A percentile compares a stretch with the other conserved stretches of the same genome.
These are phyloP conservation scores for Enoplosus armatus DNA, from an alignment of 2,797 vertebrate species.

Conservation along the genomic window DNA sequence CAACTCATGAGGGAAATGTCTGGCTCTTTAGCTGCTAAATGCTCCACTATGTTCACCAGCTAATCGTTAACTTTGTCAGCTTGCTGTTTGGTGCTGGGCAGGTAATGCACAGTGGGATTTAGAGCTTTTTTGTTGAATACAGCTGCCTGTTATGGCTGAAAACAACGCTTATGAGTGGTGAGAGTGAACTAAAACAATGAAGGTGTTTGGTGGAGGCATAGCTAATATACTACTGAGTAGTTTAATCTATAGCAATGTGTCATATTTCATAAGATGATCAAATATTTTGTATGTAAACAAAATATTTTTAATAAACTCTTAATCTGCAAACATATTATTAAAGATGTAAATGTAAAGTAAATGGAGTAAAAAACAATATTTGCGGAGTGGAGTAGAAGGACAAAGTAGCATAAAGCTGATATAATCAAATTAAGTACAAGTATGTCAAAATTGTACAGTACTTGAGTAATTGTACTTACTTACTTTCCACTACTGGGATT, in stretches of 20 bases:
- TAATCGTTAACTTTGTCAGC: neutral
- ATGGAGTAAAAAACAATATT: neutral
- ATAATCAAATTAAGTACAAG: neutral
- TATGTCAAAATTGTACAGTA: neutral
- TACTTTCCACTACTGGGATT: neutral
- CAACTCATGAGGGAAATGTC: neutral
- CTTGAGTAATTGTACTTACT: neutral
- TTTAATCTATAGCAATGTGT: neutral
- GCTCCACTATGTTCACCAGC: neutral
- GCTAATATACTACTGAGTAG: neutral
- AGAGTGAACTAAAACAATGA: neutral
- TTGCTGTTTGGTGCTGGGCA: neutral
- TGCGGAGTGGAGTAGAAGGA: no score
- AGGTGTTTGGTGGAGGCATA: neutral
- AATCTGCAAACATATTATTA: neutral
- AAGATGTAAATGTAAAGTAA: neutral
- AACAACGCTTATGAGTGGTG: neutral
- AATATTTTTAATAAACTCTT: no score
- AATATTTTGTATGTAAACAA: no score
- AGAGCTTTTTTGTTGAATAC: neutral
- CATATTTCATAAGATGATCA: no score
- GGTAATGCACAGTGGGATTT: neutral
- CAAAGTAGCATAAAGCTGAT: neutral
- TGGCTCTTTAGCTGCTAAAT: constrained; percentile 5
- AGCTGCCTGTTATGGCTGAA: neutral